A percentile compares a stretch with the other conserved stretches of the same genome.
These are phyloP conservation scores for Brachionus paranguensis DNA, from an alignment of 1,140 invertebrate species.

Conservation along the genomic window DNA sequence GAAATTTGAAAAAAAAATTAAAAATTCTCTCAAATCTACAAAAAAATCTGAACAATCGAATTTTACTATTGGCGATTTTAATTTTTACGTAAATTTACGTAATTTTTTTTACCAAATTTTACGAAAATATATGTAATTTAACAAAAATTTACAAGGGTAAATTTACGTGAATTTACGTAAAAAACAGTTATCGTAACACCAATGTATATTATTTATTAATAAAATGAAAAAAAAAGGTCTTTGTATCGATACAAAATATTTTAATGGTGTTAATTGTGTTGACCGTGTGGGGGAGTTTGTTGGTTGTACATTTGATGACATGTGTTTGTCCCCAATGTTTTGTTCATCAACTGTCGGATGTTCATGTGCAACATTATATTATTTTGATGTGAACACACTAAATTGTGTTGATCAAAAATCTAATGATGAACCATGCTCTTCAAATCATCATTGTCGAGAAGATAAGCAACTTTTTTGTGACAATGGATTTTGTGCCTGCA, in stretches of 20 bases:
- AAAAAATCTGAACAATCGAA: too few species aligned
- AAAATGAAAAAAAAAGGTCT: neutral
- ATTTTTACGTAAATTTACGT: too few species aligned
- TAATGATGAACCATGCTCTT: neutral
- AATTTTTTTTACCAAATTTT: too few species aligned
- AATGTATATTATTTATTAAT: neutral
- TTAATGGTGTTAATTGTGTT: neutral
- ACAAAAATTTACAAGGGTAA: too few species aligned
- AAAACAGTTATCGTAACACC: too few species aligned
- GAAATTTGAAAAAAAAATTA: too few species aligned
- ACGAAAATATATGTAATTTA: too few species aligned
- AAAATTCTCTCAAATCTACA: too few species aligned
- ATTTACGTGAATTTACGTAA: too few species aligned
- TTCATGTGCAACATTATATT: neutral
- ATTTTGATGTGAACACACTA: neutral
- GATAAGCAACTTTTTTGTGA: neutral
- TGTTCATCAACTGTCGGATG: neutral
- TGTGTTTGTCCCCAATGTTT: neutral
- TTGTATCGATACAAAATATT: neutral
- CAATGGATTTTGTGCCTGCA: neutral
- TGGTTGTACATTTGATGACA: neutral
- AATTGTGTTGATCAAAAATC: neutral
- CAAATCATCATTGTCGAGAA: neutral
- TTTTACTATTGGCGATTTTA: too few species aligned
- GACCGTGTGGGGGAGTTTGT: neutral